Evolutionary conservation across 1,140 invertebrate species (phyloP), one percentile per base, ranked within the genome.

Genomic region (Neodiprion fabricii): DNA sequence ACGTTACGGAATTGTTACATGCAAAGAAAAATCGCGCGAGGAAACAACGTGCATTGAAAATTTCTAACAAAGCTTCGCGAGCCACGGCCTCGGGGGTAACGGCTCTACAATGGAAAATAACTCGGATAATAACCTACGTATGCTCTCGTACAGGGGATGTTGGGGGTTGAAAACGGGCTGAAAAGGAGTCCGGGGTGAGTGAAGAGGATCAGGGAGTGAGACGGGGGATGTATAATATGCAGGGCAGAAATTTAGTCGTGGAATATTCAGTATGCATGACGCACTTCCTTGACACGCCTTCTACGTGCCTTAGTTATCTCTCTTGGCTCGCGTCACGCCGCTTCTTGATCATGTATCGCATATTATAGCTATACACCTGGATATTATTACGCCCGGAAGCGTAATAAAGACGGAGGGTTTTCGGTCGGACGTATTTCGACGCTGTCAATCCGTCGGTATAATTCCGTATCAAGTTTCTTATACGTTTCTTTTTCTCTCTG

Each of bases 261-360:
- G n/a, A 17, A 61, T 61, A 61, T 61, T 61, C 0, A 17, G 53
- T 61, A 61, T 61, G 53, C 53, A 61, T 61, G 53, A 61, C 53
- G 53, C n/a, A 61, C 11, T 14, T 12, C 53, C 53, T 61, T 61
- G 53, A 61, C 53, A 61, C n/a, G 53, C 53, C 53, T 61, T 61
- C 53, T 61, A 61, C 53, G 53, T 61, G 53, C n/a, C 53, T 61
- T 61, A 61, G 53, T 61, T 61, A 61, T 61, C 53, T 61, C 28
- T 40, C 53, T 4, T 7, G 53, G 53, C n/a, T 61, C 53, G 53
- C n/a, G 53, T 61, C 53, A 14, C 11, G 11, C n/a, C 4, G 53
- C 53, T 17, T 61, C 53, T 61, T 61, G 53, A 61, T 61, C 53
- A 61, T 61, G 53, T 61, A 61, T 61, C 53, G 53, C n/a, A 17